These are phyloP conservation scores for Hedya salicella DNA, from an alignment of 2,888 invertebrate species.

Conservation along the genomic window DNA sequence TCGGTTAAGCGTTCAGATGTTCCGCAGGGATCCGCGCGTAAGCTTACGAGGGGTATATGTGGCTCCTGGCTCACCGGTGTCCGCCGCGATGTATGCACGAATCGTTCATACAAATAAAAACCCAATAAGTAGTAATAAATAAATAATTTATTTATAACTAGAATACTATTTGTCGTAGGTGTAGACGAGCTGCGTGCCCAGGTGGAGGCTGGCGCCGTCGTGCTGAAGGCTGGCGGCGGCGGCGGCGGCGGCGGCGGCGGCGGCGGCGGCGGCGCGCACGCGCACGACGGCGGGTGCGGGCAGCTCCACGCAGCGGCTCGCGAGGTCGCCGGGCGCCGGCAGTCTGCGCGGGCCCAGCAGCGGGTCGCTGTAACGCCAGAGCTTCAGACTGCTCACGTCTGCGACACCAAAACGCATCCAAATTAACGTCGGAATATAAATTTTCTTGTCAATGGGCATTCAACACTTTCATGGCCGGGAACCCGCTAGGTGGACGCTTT, in stretches of 20 bases:
- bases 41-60: too few relatives aligned
- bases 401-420: constrained; percentile 62
- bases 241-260: constrained; percentile 69
- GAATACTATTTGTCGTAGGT: constrained; percentile 70
- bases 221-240: constrained; percentile 73
- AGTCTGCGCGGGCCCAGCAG: constrained; percentile 90
- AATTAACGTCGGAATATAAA: too few relatives aligned
- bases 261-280: constrained; percentile 76
- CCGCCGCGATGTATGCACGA: too few relatives aligned
- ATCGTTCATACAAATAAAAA: not conserved
- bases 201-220: constrained; percentile 72
- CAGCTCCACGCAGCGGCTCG: constrained; percentile 85
- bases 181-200: constrained; percentile 84
- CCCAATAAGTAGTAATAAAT: constrained; percentile 47
- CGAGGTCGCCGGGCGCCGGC: constrained; percentile 88
- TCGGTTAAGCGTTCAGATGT: too few relatives aligned
- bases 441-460: too few relatives aligned
- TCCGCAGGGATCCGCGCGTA: too few relatives aligned
- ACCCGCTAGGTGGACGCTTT: too few relatives aligned
- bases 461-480: too few relatives aligned
- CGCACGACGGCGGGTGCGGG: constrained; percentile 76
- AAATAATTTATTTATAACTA: constrained; percentile 50
- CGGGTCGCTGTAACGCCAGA: constrained; percentile 93
- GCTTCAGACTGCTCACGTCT: constrained; percentile 86
- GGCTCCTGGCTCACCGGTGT: too few relatives aligned